phyloP scores from a whole-genome alignment of 2,113 vertebrate genomes.

The Grantiella picta region DNA sequence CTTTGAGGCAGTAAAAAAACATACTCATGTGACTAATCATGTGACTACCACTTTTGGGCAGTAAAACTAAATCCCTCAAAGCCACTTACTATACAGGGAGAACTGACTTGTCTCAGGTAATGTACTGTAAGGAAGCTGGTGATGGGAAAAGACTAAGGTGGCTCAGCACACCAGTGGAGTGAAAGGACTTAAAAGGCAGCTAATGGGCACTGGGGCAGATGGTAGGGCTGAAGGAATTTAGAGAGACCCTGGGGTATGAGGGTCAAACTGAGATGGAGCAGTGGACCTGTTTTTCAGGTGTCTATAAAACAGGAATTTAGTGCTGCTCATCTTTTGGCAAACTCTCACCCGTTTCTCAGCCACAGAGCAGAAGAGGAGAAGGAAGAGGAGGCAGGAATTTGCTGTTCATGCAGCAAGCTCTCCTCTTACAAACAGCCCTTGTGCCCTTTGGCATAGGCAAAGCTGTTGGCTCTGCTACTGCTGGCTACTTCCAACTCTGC shows the following conservation, averaged over 20 bases:
- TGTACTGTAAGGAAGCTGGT: neutral
- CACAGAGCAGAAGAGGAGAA: neutral
- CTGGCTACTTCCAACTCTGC: neutral
- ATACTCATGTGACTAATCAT: neutral
- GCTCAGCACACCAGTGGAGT: neutral
- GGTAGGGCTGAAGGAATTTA: neutral
- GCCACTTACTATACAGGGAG: neutral
- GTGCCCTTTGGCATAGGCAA: neutral
- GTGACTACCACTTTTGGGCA: neutral
- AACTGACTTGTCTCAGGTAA: neutral
- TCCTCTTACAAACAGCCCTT: conserved; percentile 1
- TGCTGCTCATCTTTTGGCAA: neutral
- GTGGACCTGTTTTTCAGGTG: neutral
- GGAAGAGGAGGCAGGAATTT: neutral
- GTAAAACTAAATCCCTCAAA: neutral
- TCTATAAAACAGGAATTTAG: neutral
- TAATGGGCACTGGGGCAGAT: neutral
- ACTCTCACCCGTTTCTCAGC: neutral
- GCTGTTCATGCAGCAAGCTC: neutral
- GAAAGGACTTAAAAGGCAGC: neutral
- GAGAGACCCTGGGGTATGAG: neutral
- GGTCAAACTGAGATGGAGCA: neutral
- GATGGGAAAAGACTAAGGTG: neutral
- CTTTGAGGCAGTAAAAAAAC: neutral
- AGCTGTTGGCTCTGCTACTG: neutral